phyloP scores from a whole-genome alignment of 2,888 invertebrate genomes.

The Parelbella ahira region DNA sequence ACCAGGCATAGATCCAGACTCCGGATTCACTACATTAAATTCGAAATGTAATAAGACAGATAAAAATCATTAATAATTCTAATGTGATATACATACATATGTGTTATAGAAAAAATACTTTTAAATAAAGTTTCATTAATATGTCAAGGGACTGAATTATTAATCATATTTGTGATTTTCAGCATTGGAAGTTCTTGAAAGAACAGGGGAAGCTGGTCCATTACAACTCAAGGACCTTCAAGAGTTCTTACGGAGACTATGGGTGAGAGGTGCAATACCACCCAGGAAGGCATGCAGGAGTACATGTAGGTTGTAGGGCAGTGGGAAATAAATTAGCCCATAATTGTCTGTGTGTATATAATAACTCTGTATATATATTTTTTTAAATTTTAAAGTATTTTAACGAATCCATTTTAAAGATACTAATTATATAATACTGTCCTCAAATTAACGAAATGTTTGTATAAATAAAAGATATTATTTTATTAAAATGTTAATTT shows the following conservation, averaged over 20 bases:
- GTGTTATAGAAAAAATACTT: too few species aligned
- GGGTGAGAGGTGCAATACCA: conserved; percentile 85
- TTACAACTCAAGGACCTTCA: conserved; percentile 97
- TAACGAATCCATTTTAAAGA: too few species aligned
- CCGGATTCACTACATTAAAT: too few species aligned
- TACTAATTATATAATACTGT: too few species aligned
- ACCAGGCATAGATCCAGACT: too few species aligned
- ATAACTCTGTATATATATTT: not conserved
- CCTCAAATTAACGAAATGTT: not conserved
- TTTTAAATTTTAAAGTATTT: too few species aligned
- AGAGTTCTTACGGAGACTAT: conserved; percentile 94
- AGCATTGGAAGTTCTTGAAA: conserved; percentile 97
- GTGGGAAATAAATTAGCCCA: too few species aligned
- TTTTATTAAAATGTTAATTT: conserved; percentile 69
- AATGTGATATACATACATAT: too few species aligned
- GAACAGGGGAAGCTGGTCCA: conserved; percentile 92
- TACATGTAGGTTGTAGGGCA: conserved; percentile 50
- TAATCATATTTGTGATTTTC: conserved; percentile 29
- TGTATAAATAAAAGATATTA: conserved; percentile 7
- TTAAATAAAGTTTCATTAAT: too few species aligned
- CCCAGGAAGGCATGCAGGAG: conserved; percentile 85
- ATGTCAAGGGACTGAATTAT: too few species aligned
- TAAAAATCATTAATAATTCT: too few species aligned
- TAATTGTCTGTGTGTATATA: not conserved
- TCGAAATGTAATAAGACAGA: too few species aligned